Evolutionary conservation across 2,888 invertebrate species (phyloP).

Genomic region (Gastrophysa polygoni): DNA sequence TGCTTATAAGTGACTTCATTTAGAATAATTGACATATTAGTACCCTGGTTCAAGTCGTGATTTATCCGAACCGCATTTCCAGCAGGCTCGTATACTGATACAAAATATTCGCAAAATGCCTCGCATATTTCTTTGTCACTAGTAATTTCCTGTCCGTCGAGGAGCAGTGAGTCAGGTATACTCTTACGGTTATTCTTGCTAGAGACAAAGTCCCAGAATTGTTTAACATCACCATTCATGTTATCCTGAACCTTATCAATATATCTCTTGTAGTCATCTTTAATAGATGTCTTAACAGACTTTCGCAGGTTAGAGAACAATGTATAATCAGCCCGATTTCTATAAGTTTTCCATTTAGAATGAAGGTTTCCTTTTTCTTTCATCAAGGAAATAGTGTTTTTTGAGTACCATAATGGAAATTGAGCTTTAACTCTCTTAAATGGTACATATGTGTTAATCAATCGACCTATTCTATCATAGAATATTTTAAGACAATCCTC

Average conservation of each 20-base stretch:
- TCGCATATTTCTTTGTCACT: not conserved
- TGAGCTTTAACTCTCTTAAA: not conserved
- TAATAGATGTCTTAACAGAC: not conserved
- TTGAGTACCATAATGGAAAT: slow-evolving; percentile 2
- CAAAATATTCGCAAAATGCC: slow-evolving; percentile 6
- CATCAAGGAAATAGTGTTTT: slow-evolving; percentile 5
- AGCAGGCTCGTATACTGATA: slow-evolving; percentile 8
- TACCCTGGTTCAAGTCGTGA: not conserved
- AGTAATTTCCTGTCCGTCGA: not conserved
- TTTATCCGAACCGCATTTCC: not conserved
- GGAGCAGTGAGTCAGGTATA: not conserved
- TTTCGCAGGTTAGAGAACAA: not conserved
- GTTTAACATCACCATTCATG: not conserved
- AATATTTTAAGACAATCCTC: slow-evolving; percentile 7
- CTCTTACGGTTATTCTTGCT: not conserved
- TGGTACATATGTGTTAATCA: slow-evolving; percentile 2
- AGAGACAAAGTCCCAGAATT: not conserved
- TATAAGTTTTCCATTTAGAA: not conserved
- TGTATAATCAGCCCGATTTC: not conserved
- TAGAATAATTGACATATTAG: not conserved
- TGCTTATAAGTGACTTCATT: not conserved
- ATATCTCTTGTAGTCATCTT: slow-evolving; percentile 5
- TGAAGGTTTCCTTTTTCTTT: not conserved
- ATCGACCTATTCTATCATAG: not conserved
- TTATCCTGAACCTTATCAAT: not conserved